phyloP scores from a whole-genome alignment of 2,797 vertebrate species.

The Mionectes olivaceus region DNA sequence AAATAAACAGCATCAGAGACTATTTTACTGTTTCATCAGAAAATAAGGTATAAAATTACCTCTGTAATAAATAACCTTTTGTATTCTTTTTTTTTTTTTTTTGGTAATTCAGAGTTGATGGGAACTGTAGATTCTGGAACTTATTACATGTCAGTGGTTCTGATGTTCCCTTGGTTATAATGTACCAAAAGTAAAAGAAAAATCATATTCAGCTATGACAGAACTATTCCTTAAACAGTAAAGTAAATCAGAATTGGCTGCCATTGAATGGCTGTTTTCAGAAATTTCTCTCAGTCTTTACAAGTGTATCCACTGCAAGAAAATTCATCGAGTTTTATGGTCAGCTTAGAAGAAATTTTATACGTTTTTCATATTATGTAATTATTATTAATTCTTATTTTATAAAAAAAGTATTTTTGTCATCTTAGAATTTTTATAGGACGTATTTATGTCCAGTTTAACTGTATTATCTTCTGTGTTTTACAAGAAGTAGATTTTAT shows the following conservation, averaged over 20 bases:
- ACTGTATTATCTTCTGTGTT: background rate
- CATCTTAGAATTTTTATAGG: background rate
- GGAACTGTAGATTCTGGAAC: slow-evolving; percentile 12
- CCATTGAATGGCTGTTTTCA: background rate
- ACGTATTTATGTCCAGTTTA: background rate
- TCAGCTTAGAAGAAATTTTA: background rate
- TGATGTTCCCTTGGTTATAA: slow-evolving; percentile 52
- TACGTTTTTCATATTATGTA: background rate
- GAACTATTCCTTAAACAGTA: slow-evolving; percentile 11
- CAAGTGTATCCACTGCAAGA: background rate
- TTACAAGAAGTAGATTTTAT: background rate
- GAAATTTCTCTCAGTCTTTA: slow-evolving; percentile 14
- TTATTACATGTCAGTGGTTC: slow-evolving; percentile 3
- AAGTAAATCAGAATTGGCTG: background rate
- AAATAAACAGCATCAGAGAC: background rate
- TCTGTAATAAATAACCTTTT: background rate
- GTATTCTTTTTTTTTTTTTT: background rate
- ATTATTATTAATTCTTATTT: background rate
- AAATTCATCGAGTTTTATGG: background rate
- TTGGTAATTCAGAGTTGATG: background rate
- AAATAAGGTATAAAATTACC: background rate
- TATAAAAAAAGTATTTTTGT: background rate
- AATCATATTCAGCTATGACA: slow-evolving; percentile 12
- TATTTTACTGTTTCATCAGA: background rate
- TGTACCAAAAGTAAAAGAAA: slow-evolving; percentile 61